These are phyloP conservation scores for Apamea sordens DNA, from an alignment of 2,888 invertebrate species.

Conservation along the genomic window DNA sequence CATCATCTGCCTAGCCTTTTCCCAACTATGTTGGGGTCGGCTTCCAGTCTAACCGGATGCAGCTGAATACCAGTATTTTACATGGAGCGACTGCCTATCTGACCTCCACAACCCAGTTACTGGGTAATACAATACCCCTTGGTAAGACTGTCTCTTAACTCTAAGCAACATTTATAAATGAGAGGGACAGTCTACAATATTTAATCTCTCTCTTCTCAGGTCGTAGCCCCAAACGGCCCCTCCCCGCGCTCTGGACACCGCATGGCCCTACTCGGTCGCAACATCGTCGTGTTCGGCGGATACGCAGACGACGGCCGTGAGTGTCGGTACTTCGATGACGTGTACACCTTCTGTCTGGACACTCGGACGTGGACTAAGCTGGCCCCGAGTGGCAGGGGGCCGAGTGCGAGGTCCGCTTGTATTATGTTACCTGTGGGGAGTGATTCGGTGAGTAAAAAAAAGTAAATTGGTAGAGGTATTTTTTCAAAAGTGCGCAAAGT, in stretches of 20 bases:
- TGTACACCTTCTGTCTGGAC: constrained; percentile 95
- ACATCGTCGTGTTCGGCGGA: constrained; percentile 96
- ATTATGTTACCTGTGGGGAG: constrained; percentile 91
- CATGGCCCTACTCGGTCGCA: constrained; percentile 95
- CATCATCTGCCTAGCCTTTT: no score
- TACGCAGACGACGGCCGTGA: constrained; percentile 97
- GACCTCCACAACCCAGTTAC: no score
- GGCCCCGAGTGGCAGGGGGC: constrained; percentile 91
- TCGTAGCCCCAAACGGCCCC: constrained; percentile 91
- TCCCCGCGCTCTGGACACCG: constrained; percentile 95
- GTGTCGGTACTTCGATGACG: constrained; percentile 97
- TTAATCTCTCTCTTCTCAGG: constrained; percentile 62
- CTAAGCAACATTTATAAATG: background rate
- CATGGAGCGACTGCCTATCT: no score
- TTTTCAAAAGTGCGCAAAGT: no score
- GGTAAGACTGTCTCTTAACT: no score
- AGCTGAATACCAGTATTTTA: no score
- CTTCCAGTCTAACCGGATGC: no score
- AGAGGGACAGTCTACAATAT: background rate
- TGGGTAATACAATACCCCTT: no score
- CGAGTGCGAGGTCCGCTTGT: constrained; percentile 95
- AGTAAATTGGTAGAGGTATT: no score
- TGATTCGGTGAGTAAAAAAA: constrained; percentile 86
- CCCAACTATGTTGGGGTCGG: no score
- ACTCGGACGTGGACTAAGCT: constrained; percentile 94